Percentiles rank a stretch among this genome's conserved stretches.
These are phyloP conservation scores for Bombyx huttoni DNA, from an alignment of 2,888 invertebrate genomes.

Conservation along the genomic window DNA sequence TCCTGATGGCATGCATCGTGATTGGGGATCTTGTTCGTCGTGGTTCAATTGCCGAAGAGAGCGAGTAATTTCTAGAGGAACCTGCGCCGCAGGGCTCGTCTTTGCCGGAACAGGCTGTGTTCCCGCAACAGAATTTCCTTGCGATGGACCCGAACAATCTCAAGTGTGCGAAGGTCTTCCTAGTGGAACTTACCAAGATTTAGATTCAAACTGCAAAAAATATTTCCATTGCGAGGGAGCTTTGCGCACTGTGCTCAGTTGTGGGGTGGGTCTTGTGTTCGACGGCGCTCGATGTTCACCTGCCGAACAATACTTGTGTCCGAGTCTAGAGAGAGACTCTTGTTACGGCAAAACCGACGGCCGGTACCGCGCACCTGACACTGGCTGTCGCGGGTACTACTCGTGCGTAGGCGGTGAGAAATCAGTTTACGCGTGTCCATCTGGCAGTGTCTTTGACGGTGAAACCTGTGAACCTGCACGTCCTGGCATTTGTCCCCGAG, in stretches of 20 bases:
- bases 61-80: slow-evolving; percentile 49
- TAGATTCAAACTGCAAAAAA: slow-evolving; percentile 61
- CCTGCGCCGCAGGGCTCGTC: slow-evolving; percentile 54
- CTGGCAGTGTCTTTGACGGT: slow-evolving; percentile 67
- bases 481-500: slow-evolving; percentile 39
- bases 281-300: slow-evolving; percentile 58
- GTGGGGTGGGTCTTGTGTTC: slow-evolving; percentile 47
- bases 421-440: slow-evolving; percentile 71
- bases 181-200: slow-evolving; percentile 70
- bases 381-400: slow-evolving; percentile 74
- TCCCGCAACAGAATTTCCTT: slow-evolving; percentile 41
- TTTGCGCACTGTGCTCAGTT: slow-evolving; percentile 46
- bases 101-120: slow-evolving; percentile 67
- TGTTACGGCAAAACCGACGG: slow-evolving; percentile 69
- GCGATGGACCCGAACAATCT: slow-evolving; percentile 55
- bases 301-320: slow-evolving; percentile 45
- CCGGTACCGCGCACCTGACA: slow-evolving; percentile 59
- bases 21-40: slow-evolving; percentile 58
- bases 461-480: slow-evolving; percentile 60
- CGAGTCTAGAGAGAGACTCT: slow-evolving; percentile 58
- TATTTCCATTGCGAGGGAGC: slow-evolving; percentile 64
- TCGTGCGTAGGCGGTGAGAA: slow-evolving; percentile 70
- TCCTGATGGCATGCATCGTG: slow-evolving; percentile 52
- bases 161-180: slow-evolving; percentile 55
- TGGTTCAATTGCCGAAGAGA: slow-evolving; percentile 66